Base-by-base conservation (phyloP, 1,140 invertebrate species). In the Stenopsyche tienmushanensis region DNA sequence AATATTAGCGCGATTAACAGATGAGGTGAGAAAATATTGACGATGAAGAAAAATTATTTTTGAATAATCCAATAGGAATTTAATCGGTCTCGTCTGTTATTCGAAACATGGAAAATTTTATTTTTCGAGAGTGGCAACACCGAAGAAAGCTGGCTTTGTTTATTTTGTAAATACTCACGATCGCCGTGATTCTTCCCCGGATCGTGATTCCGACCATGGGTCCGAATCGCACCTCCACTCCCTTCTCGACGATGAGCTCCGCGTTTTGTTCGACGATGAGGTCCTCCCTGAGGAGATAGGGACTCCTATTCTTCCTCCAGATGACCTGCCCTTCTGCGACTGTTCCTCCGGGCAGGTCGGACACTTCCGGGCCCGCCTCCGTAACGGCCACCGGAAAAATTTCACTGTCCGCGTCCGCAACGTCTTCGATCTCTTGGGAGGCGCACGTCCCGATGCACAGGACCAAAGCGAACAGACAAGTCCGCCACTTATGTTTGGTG, bases 191-290 rank as follows among this genome's bases (percentile, higher is more conserved):
- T 69, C 89, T 85, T 69, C 95, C 96, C 72, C 89, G 85, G 17
- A 98, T 90, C 26, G 92, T 95, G 70, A 98, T 90, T 54, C 94
- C 95, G 71, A 93, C 87, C 80, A 93, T 93, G 1, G 93, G 90
- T 2, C 88, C 86, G 78, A 98, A 96, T 52, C 87, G 82, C 9
- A 98, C 79, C 71, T 88, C 87, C 0, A 94, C 91, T 0, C 95
- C 95, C 0, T 94, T 85, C 72, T 94, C 90, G 42, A 98, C 86
- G 21, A 88, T 80, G 45, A 97, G 79, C 72, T 89, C 86, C 0
- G 86, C 90, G 54, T 85, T 83, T 41, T 81, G 78, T 67, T 91
- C 88, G 23, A 97, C 82, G 49, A 89, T 83, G n/a, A 96, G 77
- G 78, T 96, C 92, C 73, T 91, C 87, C 25, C 86, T 81, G 15